A percentile compares a stretch with the other conserved stretches of the same genome.
Evolutionary conservation across 2,888 invertebrate species (phyloP).

Genomic region (Microctonus aethiopoides): DNA sequence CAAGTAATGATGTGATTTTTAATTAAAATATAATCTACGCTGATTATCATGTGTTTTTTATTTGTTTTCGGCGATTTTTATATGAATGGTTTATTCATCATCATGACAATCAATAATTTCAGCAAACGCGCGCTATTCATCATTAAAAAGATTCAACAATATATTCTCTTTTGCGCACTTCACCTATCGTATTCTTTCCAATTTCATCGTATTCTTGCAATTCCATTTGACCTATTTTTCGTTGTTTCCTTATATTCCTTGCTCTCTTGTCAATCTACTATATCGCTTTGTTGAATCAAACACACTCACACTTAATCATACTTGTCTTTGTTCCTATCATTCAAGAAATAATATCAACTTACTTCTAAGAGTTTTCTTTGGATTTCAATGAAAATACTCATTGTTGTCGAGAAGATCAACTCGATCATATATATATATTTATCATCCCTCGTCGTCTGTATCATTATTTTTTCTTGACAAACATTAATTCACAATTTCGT

Average conservation of each 20-base stretch:
- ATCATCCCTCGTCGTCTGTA: too few relatives aligned
- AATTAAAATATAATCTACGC: too few relatives aligned
- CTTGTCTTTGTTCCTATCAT: slow-evolving; percentile 16
- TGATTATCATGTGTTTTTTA: too few relatives aligned
- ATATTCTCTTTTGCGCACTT: background rate
- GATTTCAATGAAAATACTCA: slow-evolving; percentile 22
- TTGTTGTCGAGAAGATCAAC: slow-evolving; percentile 18
- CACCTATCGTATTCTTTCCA: slow-evolving; percentile 19
- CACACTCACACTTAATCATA: background rate
- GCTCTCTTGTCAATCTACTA: background rate
- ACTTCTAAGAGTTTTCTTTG: slow-evolving; percentile 28
- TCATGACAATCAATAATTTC: too few relatives aligned
- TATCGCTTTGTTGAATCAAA: too few relatives aligned
- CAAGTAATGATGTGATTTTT: too few relatives aligned
- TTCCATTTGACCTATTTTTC: slow-evolving; percentile 31
- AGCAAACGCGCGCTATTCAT: background rate
- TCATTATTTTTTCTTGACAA: too few relatives aligned
- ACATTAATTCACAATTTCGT: too few relatives aligned
- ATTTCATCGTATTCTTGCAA: slow-evolving; percentile 28
- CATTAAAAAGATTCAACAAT: slow-evolving; percentile 12
- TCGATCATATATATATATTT: too few relatives aligned
- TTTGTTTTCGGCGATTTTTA: too few relatives aligned
- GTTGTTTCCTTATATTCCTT: background rate
- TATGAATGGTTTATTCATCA: too few relatives aligned
- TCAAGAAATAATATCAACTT: slow-evolving; percentile 28